phyloP scores from a whole-genome alignment of 2,113 vertebrate genomes.

The Campylomormyrus numenius region DNA sequence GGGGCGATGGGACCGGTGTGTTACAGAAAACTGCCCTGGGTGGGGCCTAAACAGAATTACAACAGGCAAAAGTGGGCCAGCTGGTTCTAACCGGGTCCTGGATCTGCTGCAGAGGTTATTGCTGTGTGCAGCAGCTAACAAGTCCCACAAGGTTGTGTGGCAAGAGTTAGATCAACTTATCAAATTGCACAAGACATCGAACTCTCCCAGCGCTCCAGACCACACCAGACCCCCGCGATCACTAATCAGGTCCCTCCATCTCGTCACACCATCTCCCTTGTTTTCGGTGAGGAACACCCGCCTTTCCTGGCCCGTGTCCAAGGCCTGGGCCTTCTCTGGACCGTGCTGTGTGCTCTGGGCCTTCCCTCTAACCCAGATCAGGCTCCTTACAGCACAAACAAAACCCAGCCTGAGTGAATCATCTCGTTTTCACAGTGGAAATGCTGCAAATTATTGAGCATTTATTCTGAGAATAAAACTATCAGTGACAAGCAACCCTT shows the following conservation, averaged over 20 bases:
- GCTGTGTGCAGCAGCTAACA: background rate
- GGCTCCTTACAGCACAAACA: background rate
- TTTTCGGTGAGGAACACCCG: background rate
- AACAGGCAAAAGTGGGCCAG: background rate
- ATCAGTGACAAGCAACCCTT: background rate
- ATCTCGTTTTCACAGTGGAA: background rate
- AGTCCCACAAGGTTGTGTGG: background rate
- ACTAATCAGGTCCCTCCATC: background rate
- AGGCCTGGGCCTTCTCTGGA: background rate
- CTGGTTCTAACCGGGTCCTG: background rate
- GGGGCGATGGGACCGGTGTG: background rate
- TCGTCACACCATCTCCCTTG: constrained; percentile 2
- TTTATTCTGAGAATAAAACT: background rate
- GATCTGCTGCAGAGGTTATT: background rate
- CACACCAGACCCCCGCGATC: background rate
- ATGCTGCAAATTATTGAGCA: background rate
- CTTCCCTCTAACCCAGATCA: background rate
- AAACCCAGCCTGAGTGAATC: background rate
- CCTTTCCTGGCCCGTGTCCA: background rate
- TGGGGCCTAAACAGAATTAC: background rate
- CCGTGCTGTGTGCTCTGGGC: background rate
- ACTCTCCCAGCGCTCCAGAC: background rate
- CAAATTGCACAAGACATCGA: background rate
- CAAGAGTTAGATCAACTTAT: background rate
- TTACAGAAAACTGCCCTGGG: background rate